These are phyloP conservation scores for Grallaria varia DNA, from an alignment of 2,113 vertebrate genomes.

Conservation along the genomic window DNA sequence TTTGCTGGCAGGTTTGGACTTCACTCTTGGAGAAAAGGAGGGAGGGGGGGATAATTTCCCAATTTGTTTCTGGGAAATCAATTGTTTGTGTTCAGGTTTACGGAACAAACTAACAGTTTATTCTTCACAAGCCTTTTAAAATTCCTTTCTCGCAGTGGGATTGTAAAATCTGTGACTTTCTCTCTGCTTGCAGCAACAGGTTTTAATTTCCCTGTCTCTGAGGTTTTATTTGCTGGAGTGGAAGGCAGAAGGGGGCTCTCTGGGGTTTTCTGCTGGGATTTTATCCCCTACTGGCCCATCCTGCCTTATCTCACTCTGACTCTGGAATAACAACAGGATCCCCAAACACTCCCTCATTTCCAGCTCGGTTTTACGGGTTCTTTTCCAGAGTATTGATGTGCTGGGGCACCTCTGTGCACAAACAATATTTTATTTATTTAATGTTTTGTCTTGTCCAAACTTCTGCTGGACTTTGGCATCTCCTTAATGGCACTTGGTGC, in stretches of 20 bases:
- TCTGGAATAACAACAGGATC: not conserved
- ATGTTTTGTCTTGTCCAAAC: not conserved
- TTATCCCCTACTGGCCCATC: rapidly evolving
- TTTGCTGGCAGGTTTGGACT: not conserved
- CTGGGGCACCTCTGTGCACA: not conserved
- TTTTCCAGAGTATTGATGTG: not conserved
- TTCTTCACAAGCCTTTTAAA: not conserved
- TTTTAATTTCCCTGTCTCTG: not conserved
- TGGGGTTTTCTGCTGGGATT: not conserved
- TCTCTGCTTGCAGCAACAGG: not conserved
- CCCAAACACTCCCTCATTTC: not conserved
- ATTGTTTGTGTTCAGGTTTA: not conserved
- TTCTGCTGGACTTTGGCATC: not conserved
- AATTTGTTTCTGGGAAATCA: not conserved
- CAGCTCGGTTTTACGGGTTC: not conserved
- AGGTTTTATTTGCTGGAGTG: not conserved
- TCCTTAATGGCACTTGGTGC: not conserved
- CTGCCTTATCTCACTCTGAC: not conserved
- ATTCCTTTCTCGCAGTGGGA: not conserved
- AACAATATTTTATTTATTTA: not conserved
- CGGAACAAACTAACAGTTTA: not conserved
- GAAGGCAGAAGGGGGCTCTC: not conserved
- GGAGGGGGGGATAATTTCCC: not conserved
- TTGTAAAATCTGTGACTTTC: not conserved
- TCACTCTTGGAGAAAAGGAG: not conserved